phyloP scores from a whole-genome alignment of 2,113 vertebrate species.

The Pteropus alecto region DNA sequence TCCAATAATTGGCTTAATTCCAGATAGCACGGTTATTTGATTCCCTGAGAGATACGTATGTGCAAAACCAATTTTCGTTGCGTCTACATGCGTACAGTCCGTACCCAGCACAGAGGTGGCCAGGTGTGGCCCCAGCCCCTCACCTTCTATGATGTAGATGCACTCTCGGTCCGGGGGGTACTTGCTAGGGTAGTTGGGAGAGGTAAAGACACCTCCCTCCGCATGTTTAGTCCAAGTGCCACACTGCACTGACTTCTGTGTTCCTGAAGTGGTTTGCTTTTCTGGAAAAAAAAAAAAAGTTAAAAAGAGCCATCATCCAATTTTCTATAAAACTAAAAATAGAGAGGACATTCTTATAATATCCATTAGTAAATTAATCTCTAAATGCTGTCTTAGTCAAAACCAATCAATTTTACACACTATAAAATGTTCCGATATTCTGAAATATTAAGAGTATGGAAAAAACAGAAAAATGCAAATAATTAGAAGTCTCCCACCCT shows the following conservation, averaged over 20 bases:
- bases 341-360: constrained; percentile 47
- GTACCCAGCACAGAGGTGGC: not conserved
- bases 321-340: constrained; percentile 48
- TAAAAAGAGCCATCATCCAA: constrained; percentile 53
- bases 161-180: constrained; percentile 98
- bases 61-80: not conserved
- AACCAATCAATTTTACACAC: constrained; percentile 40
- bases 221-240: constrained; percentile 97
- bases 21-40: not conserved
- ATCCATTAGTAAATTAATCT: constrained; percentile 63
- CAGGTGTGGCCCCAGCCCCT: not conserved
- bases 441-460: not conserved
- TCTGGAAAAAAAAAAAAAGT: constrained; percentile 80
- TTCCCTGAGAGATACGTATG: not conserved
- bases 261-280: constrained; percentile 92
- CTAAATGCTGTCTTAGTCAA: constrained; percentile 19
- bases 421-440: constrained; percentile 3
- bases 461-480: not conserved
- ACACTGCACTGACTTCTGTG: constrained; percentile 96
- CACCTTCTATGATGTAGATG: constrained; percentile 99
- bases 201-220: constrained; percentile 97
- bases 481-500: not conserved
- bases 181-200: constrained; percentile 98
- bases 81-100: not conserved
- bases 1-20: not conserved